Evolutionary conservation across 2,797 vertebrate species (phyloP).

Genomic region (Aphelocoma californica): DNA sequence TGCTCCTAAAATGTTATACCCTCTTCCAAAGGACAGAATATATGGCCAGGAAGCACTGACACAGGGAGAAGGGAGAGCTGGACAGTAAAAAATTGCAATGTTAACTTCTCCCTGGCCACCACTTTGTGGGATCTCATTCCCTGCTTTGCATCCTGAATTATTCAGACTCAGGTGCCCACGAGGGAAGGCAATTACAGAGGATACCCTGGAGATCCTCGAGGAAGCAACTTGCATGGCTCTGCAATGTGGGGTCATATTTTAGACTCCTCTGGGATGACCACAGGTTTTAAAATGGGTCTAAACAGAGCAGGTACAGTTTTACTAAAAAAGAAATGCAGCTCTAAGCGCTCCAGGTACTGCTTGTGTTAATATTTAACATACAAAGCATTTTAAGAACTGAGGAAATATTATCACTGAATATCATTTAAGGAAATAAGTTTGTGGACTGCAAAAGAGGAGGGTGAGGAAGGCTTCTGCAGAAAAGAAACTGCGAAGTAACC

Average conservation of each 20-base stretch:
- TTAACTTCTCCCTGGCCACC: background rate
- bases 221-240: background rate
- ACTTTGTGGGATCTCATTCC: background rate
- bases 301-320: background rate
- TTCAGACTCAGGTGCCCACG: fast-evolving
- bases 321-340: background rate
- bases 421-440: background rate
- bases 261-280: background rate
- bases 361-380: background rate
- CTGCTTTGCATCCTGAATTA: background rate
- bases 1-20: background rate
- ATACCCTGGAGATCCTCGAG: background rate
- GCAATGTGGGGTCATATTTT: background rate
- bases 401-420: background rate
- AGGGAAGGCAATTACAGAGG: background rate
- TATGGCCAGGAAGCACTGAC: background rate
- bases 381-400: background rate
- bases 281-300: background rate
- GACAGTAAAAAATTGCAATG: background rate
- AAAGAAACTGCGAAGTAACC: background rate
- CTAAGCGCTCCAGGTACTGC: background rate
- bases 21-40: background rate
- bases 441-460: background rate
- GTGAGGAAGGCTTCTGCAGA: background rate
- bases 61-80: background rate